Evolutionary conservation across 2,797 vertebrate genomes (phyloP), one percentile per base, ranked within the genome.

Genomic region (Pampus argenteus): DNA sequence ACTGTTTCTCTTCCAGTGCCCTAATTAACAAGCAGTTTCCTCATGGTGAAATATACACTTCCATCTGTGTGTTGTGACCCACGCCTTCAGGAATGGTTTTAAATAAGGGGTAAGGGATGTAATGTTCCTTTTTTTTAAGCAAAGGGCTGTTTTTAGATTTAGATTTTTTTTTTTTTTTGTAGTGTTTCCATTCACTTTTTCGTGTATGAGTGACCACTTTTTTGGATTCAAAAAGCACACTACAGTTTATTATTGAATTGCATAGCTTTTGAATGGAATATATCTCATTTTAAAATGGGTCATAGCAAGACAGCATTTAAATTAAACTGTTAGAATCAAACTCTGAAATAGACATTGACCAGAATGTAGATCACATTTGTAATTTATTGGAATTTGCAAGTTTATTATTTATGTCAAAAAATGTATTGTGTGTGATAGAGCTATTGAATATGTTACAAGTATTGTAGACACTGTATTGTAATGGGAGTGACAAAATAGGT

Each of bases 1-100:
- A 2, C 34, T 51, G 34, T 55, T 54, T 15, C 42, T 62, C 15
- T 23, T 75, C 9, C 20, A 75, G 60, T 47, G 52, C 58, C 40
- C 23, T 26, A 65, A 75, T 51, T 77, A 57, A 49, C 54, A 63
- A 54, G 45, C 66, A 9, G 63, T 83, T 81, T 81, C 67, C 62
- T 75, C 42, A 45, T 68, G 58, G 52, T 66, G 60, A 78, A 80
- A 65, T 70, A 14, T 76, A 74, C 62, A 66, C 66, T 71, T 78
- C 38, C 38, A 48, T 71, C 56, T 78, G 38, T 66, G 70, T 72
- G 63, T 54, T 71, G 22, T 66, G 40, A 71, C 14, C 7, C 29
- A 42, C 26, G 28, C 22, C 22, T 63, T 38, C 13, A 65, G 38
- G 18, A 47, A 56, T 60, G 15, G 42, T 23, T 59, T 64, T 38